Base-by-base conservation (phyloP, 2,113 vertebrate genomes). In the Rhinogobius similis region DNA sequence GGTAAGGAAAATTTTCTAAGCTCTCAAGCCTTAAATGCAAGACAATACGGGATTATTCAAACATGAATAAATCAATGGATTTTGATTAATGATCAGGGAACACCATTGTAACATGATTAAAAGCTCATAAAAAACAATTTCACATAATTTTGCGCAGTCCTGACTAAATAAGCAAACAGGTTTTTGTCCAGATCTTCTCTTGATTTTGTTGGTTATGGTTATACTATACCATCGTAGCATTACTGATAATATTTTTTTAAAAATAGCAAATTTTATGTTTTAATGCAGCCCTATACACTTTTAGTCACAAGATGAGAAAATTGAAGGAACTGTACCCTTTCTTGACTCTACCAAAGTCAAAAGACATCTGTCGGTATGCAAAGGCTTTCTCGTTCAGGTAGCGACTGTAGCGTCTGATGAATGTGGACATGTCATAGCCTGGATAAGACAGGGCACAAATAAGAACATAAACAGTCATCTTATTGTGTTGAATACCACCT, bases 371-470 rank as follows among this genome's bases (percentile, higher is more conserved):
- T 92, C 98, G 95, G 91, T 99, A 99, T 46, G 97, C 96, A 82
- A 99, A 98, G 59, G 98, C 96, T 86, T 99, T 99, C 90, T 99
- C 97, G 77, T 99, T 99, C 90, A 99, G 93, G 82, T 99, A 99
- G 29, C 97, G 94, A 88, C 97, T 96, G 91, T 98, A 99, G 65
- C 98, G 93, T 73, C 97, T 95, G 90, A 99, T 99, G 91, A 99
- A 99, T 0, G 98, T 98, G 82, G 98, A 99, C 97, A 98, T 98
- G 89, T 99, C 97, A 74, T 97, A 98, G 73, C 97, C 97, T 99
- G 86, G 72, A 75, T 73, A 81, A 32, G 41, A 87, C 64, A 81
- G 0, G 5, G 12, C 46, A 82, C 41, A 59, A 41, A 58, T 16
- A 81, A 5, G 66, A 4, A 74, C 11, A 23, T 72, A 44, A 67